Evolutionary conservation across 1,140 invertebrate genomes (phyloP).

Genomic region (Stenopsyche tienmushanensis): DNA sequence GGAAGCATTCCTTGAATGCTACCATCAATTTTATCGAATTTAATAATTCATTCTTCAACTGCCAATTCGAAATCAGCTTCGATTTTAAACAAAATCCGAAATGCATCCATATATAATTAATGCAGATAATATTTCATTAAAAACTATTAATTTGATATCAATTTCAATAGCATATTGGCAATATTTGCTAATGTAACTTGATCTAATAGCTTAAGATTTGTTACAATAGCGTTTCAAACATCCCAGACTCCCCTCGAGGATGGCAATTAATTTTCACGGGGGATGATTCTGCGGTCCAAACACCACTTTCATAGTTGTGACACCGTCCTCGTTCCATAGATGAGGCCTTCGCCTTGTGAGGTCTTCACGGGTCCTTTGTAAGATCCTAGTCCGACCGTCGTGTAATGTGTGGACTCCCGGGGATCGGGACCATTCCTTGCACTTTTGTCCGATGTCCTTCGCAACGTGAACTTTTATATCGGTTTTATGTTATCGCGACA

Average conservation of each 20-base stretch:
- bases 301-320: slow-evolving; percentile 6
- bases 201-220: no score
- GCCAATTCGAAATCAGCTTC: no score
- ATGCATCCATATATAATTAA: no score
- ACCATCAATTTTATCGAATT: not conserved
- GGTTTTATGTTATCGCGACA: slow-evolving; percentile 12
- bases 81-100: no score
- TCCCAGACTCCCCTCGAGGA: not conserved
- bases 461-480: slow-evolving; percentile 11
- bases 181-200: no score
- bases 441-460: slow-evolving; percentile 7
- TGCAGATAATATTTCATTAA: no score
- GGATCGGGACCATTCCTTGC: slow-evolving; percentile 6
- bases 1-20: not conserved
- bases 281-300: not conserved
- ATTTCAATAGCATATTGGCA: no score
- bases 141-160: no score
- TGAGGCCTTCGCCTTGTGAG: slow-evolving; percentile 16
- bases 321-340: no score
- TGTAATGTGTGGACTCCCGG: slow-evolving; percentile 24
- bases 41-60: no score
- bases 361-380: not conserved
- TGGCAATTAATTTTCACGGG: slow-evolving; percentile 21
- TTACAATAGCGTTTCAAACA: no score
- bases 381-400: slow-evolving; percentile 1